Percentiles rank a stretch among this genome's conserved stretches.
These are phyloP conservation scores for Cecropterus lyciades DNA, from an alignment of 1,140 invertebrate genomes.

Conservation along the genomic window DNA sequence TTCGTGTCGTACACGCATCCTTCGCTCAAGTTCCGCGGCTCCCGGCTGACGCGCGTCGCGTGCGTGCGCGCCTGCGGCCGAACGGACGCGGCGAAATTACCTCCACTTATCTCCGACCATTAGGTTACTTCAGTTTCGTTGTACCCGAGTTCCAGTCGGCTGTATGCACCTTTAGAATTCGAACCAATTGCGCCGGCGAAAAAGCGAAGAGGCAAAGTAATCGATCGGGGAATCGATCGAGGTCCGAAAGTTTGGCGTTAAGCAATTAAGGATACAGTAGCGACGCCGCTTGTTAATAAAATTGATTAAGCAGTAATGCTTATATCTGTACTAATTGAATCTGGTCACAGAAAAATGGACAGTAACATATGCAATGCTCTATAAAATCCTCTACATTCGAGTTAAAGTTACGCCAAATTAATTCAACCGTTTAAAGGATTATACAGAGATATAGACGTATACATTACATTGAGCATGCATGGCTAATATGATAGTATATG, in stretches of 20 bases:
- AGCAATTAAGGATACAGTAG: not conserved
- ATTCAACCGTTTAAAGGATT: no score
- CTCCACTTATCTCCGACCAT: constrained; percentile 53
- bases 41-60: constrained; percentile 65
- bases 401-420: not conserved
- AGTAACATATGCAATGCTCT: not conserved
- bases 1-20: not conserved
- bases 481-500: not conserved
- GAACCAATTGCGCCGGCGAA: no score
- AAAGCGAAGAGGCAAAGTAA: no score
- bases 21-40: constrained; percentile 37
- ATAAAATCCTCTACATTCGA: no score
- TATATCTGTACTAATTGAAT: not conserved
- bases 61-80: constrained; percentile 71
- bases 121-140: not conserved
- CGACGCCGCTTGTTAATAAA: not conserved
- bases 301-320: not conserved
- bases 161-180: not conserved
- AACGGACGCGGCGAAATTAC: constrained; percentile 76
- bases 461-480: not conserved
- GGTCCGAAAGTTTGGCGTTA: not conserved
- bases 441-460: not conserved
- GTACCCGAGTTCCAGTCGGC: no score
- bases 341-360: not conserved
- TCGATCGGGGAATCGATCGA: not conserved